Evolutionary conservation across 2,113 vertebrate species (phyloP).

Genomic region (Ictalurus furcatus): DNA sequence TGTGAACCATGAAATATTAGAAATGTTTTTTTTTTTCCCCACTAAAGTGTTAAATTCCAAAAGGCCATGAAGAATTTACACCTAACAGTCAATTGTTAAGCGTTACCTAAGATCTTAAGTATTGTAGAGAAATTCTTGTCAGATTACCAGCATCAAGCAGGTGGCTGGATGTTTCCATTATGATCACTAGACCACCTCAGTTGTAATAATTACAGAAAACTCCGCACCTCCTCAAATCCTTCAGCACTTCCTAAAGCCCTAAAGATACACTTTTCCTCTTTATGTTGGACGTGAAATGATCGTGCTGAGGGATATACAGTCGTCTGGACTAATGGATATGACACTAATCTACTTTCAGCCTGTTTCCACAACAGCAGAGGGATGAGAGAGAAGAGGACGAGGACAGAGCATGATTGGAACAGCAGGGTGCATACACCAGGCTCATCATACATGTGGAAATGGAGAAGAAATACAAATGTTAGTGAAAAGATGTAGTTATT

Average conservation of each 20-base stretch:
- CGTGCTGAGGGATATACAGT: background rate
- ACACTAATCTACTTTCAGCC: conserved; percentile 19
- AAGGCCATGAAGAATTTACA: background rate
- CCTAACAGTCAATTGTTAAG: background rate
- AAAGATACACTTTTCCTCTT: background rate
- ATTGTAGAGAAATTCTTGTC: background rate
- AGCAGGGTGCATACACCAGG: background rate
- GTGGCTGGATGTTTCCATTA: background rate
- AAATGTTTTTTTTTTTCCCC: background rate
- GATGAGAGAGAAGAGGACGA: conserved; percentile 23
- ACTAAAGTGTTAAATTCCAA: background rate
- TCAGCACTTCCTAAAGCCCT: background rate
- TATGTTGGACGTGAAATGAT: background rate
- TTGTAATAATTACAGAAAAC: background rate
- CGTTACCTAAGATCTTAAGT: background rate
- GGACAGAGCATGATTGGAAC: background rate
- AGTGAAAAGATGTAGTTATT: background rate
- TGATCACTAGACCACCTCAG: background rate
- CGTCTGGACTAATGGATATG: background rate
- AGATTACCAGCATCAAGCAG: background rate
- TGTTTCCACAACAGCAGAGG: conserved; percentile 17
- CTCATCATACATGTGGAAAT: background rate
- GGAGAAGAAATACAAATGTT: background rate
- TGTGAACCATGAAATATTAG: background rate
- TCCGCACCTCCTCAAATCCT: background rate